Percentiles rank a stretch among this genome's conserved stretches.
phyloP scores from a whole-genome alignment of 2,797 vertebrate species.

The Poecilia picta region DNA sequence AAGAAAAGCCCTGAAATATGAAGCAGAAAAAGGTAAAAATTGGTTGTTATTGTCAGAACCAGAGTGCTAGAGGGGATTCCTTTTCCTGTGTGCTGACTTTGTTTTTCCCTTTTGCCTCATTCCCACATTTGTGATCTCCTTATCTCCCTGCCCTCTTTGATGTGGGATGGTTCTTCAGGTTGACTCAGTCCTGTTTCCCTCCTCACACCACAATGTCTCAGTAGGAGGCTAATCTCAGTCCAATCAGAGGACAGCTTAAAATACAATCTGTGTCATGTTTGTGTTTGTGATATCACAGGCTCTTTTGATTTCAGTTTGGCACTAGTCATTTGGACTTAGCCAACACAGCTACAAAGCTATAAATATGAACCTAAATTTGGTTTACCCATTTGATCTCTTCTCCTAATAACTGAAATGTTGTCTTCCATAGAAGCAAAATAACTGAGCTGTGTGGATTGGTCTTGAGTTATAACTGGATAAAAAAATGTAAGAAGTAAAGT shows the following conservation, averaged over 20 bases:
- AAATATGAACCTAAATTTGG: background rate
- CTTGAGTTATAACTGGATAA: too few relatives aligned
- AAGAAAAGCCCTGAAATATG: background rate
- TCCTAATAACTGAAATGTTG: background rate
- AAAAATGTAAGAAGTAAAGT: too few relatives aligned
- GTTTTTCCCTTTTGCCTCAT: background rate
- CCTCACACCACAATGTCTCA: constrained; percentile 13
- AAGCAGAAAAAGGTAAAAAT: background rate
- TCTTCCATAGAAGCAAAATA: background rate
- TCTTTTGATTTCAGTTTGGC: background rate
- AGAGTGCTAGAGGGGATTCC: background rate
- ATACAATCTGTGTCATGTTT: background rate
- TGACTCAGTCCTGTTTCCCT: constrained; percentile 15
- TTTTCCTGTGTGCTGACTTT: background rate
- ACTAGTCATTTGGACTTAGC: background rate
- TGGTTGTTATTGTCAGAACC: background rate
- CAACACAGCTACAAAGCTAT: background rate
- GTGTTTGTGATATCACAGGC: constrained; percentile 4
- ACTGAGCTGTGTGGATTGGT: background rate
- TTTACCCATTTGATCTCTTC: background rate
- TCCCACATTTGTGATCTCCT: background rate
- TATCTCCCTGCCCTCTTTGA: background rate
- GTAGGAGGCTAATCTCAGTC: constrained; percentile 42
- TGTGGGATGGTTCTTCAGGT: background rate
- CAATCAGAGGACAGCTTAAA: constrained; percentile 27